phyloP scores from a whole-genome alignment of 2,113 vertebrate species.

The Sigmodon hispidus region DNA sequence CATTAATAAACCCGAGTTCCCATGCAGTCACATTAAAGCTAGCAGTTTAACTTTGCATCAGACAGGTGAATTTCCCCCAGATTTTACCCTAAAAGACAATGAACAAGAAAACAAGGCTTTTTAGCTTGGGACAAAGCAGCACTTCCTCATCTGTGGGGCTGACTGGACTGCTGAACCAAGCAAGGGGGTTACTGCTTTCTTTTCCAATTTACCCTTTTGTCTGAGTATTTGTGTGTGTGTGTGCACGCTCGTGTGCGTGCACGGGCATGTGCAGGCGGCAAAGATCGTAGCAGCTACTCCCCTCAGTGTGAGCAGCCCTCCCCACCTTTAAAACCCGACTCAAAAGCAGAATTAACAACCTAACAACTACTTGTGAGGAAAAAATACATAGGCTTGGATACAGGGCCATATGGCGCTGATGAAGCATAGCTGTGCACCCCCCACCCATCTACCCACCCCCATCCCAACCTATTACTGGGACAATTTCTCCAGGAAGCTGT shows the following conservation, averaged over 20 bases:
- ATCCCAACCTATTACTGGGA: conserved; percentile 12
- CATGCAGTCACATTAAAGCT: conserved; percentile 87
- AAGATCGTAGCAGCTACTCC: conserved; percentile 74
- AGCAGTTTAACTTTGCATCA: conserved; percentile 86
- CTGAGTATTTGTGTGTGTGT: conserved; percentile 35
- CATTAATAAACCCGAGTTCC: conserved; percentile 88
- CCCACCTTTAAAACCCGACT: conserved; percentile 22
- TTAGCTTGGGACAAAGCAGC: conserved; percentile 81
- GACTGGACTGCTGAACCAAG: conserved; percentile 82
- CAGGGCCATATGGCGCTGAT: conserved; percentile 40
- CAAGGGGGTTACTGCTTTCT: conserved; percentile 74
- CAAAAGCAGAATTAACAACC: conserved; percentile 66
- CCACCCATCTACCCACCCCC: neutral
- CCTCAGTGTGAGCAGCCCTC: neutral
- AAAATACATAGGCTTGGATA: conserved; percentile 45
- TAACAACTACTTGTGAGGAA: conserved; percentile 21
- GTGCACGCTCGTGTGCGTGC: neutral
- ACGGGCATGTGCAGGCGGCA: conserved; percentile 26
- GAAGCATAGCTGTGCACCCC: neutral
- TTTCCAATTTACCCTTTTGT: conserved; percentile 79
- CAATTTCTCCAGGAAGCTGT: neutral
- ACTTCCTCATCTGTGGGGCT: conserved; percentile 84
- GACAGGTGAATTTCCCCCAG: conserved; percentile 87
- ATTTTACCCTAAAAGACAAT: conserved; percentile 85
- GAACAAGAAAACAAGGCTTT: conserved; percentile 84